Conservation (phyloP, 2,113 vertebrate species). For the Neodon shergylaensis region DNA sequence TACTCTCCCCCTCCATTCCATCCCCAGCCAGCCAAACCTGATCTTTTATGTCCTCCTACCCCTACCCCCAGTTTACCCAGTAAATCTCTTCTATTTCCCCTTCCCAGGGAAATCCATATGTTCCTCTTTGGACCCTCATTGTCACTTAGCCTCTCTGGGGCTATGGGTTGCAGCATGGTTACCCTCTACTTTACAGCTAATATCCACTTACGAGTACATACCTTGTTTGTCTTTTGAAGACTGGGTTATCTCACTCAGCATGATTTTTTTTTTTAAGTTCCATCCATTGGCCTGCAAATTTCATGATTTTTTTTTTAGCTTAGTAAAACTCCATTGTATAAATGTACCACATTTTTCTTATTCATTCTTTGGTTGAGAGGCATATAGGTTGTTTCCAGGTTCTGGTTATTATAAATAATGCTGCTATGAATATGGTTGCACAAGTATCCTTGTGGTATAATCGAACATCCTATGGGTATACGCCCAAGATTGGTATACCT, state of each 20-base stretch:
- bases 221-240: neutral
- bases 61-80: neutral
- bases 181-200: neutral
- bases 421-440: neutral
- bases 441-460: neutral
- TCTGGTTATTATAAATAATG: neutral
- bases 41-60: neutral
- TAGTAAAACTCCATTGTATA: neutral
- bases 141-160: neutral
- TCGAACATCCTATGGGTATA: too few species aligned
- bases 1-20: neutral
- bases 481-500: too few species aligned
- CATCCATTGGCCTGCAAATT: neutral
- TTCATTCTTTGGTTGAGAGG: neutral
- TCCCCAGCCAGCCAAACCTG: neutral
- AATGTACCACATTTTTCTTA: neutral
- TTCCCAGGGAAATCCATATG: neutral
- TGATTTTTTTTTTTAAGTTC: neutral
- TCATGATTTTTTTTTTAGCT: neutral
- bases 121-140: neutral
- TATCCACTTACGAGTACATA: neutral
- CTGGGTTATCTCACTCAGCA: neutral
- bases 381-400: neutral
- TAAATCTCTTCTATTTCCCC: neutral
- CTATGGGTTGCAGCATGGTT: neutral